A percentile compares a stretch with the other conserved stretches of the same genome.
These are phyloP conservation scores for Drosophila demipolita DNA, from an alignment of 2,888 invertebrate species.

Conservation along the genomic window DNA sequence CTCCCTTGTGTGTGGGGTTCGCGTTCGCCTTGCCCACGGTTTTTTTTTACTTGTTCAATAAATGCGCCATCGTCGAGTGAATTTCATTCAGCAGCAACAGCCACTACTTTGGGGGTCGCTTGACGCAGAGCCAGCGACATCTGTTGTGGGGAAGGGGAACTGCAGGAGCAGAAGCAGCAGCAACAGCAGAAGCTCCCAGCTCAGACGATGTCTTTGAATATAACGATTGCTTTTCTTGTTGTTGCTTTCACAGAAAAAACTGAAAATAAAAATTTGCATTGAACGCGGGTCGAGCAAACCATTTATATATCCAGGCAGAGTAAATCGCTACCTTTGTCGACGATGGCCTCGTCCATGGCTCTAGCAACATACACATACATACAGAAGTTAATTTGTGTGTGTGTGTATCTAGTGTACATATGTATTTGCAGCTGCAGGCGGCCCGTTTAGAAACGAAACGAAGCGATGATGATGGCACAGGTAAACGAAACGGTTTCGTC, in stretches of 20 bases:
- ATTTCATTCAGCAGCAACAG: slow-evolving; percentile 60
- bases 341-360: slow-evolving; percentile 46
- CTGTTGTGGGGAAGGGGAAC: slow-evolving; percentile 10
- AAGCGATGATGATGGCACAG: slow-evolving; percentile 35
- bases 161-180: neutral
- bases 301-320: slow-evolving; percentile 5
- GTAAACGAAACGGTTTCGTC: slow-evolving; percentile 57
- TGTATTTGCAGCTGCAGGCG: slow-evolving; percentile 65
- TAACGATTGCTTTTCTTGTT: slow-evolving; percentile 36
- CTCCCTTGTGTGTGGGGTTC: slow-evolving; percentile 61
- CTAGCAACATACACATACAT: slow-evolving; percentile 22
- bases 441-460: slow-evolving; percentile 49
- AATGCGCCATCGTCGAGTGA: slow-evolving; percentile 59
- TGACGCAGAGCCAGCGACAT: slow-evolving; percentile 51
- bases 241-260: slow-evolving; percentile 13
- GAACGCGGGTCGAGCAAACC: slow-evolving; percentile 22
- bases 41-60: slow-evolving; percentile 60
- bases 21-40: slow-evolving; percentile 62
- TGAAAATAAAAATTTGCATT: slow-evolving; percentile 50
- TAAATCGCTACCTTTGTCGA: slow-evolving; percentile 53
- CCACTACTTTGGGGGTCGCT: slow-evolving; percentile 57
- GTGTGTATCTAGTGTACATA: slow-evolving; percentile 3
- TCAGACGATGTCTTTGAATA: slow-evolving; percentile 44
- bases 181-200: neutral
- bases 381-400: slow-evolving; percentile 10